Percentiles rank a stretch among this genome's conserved stretches.
phyloP scores from a whole-genome alignment of 2,888 invertebrate species.

The Polydesmus complanatus region DNA sequence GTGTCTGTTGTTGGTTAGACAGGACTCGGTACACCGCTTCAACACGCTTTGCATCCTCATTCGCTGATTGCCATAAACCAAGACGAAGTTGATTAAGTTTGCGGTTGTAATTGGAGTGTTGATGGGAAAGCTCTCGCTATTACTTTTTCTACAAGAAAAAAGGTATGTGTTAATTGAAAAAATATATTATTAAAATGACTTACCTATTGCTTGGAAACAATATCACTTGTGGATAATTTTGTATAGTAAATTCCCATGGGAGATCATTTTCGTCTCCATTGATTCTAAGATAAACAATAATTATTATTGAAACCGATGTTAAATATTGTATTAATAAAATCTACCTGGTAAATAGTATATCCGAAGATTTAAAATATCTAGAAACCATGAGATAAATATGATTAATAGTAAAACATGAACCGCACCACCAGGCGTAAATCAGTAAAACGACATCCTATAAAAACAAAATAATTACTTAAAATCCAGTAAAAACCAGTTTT shows the following conservation, averaged over 20 bases:
- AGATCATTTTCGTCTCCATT: constrained; percentile 73
- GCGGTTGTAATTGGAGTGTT: constrained; percentile 46
- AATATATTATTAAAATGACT: background rate
- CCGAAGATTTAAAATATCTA: constrained; percentile 40
- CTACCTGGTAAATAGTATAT: constrained; percentile 22
- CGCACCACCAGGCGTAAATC: constrained; percentile 63
- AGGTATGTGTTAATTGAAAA: background rate
- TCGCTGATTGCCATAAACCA: constrained; percentile 40
- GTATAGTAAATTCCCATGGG: constrained; percentile 71
- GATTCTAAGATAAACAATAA: constrained; percentile 34
- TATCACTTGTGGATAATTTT: constrained; percentile 60
- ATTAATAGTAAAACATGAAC: constrained; percentile 54
- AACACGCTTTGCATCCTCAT: background rate
- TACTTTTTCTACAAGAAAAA: constrained; percentile 42
- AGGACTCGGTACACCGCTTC: background rate
- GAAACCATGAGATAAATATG: constrained; percentile 54
- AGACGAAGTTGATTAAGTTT: constrained; percentile 54
- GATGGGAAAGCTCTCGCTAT: constrained; percentile 53
- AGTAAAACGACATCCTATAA: constrained; percentile 58
- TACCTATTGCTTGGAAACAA: constrained; percentile 57
- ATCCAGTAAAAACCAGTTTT: too few species aligned
- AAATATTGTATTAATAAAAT: background rate
- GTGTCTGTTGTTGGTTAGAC: constrained; percentile 1
- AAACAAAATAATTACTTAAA: constrained; percentile 17
- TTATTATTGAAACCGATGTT: background rate